Evolutionary conservation across 2,113 vertebrate species (phyloP).

Genomic region (Tetrao urogallus): DNA sequence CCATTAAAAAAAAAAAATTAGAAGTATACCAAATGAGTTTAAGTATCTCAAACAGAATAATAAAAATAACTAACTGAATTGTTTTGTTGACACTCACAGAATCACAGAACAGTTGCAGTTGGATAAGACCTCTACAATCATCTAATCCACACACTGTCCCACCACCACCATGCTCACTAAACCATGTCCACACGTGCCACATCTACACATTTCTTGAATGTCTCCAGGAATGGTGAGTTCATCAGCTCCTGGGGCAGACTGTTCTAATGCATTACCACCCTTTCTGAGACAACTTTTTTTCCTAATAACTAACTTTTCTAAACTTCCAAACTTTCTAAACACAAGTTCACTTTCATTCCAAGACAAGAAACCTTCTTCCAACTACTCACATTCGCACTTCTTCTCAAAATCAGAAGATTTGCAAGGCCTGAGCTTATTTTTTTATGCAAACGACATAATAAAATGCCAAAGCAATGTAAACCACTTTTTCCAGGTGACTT

Average conservation of each 20-base stretch:
- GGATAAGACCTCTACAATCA: too few species aligned
- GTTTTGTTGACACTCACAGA: background rate
- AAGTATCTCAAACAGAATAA: background rate
- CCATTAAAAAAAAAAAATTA: background rate
- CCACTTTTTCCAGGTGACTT: background rate
- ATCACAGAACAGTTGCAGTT: too few species aligned
- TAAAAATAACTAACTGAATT: conserved; percentile 33
- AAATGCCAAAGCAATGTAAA: background rate
- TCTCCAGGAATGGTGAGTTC: too few species aligned
- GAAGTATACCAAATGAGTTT: conserved; percentile 15
- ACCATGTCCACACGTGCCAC: too few species aligned
- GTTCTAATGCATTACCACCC: too few species aligned
- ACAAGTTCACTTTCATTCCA: background rate
- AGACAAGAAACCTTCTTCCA: background rate
- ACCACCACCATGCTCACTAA: too few species aligned
- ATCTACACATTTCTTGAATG: too few species aligned
- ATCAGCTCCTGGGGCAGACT: too few species aligned
- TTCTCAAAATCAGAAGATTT: background rate
- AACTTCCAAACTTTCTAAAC: too few species aligned
- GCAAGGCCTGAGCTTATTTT: background rate
- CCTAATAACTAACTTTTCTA: too few species aligned
- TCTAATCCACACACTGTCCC: too few species aligned
- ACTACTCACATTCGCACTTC: background rate
- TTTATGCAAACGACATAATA: background rate
- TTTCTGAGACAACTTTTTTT: too few species aligned